Conservation (phyloP, 1,140 invertebrate genomes). For the Drosophila busckii region DNA sequence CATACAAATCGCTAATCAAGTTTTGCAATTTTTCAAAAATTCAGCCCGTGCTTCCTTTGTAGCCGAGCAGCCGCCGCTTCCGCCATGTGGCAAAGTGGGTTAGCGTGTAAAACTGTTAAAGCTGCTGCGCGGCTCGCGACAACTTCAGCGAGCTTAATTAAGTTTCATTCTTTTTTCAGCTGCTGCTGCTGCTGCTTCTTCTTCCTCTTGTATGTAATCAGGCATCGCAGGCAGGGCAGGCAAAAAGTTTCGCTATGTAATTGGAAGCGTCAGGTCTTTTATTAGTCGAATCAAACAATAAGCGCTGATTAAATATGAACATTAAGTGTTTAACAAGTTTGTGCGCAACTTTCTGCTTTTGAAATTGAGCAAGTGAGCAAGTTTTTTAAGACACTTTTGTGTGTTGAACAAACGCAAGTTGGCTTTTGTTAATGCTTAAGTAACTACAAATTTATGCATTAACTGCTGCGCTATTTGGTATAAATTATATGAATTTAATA, state of each 20-base stretch:
- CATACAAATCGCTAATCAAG: slow-evolving; percentile 59
- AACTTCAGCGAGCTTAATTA: background rate
- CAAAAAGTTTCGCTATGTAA: slow-evolving; percentile 29
- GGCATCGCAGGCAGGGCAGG: background rate
- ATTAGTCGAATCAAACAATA: slow-evolving; percentile 42
- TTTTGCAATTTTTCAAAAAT: slow-evolving; percentile 58
- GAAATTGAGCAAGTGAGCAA: too few species aligned
- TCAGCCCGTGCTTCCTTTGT: slow-evolving; percentile 4
- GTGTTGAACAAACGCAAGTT: too few species aligned
- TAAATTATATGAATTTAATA: too few species aligned
- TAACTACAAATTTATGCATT: too few species aligned
- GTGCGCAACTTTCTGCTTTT: too few species aligned
- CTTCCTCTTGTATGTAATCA: slow-evolving; percentile 27
- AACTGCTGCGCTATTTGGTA: too few species aligned
- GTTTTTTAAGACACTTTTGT: too few species aligned
- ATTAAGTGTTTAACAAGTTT: slow-evolving; percentile 12
- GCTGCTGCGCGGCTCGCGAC: slow-evolving; percentile 4
- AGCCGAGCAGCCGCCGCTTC: background rate
- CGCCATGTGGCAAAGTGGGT: slow-evolving; percentile 24
- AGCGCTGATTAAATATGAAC: slow-evolving; percentile 37
- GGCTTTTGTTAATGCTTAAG: too few species aligned
- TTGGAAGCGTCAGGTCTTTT: slow-evolving; percentile 35
- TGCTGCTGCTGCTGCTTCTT: background rate
- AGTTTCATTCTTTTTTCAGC: too few species aligned
- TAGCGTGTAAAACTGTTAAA: slow-evolving; percentile 44